Percentiles rank a stretch among this genome's conserved stretches.
phyloP scores from a whole-genome alignment of 2,797 vertebrate genomes.

The Diceros bicornis region DNA sequence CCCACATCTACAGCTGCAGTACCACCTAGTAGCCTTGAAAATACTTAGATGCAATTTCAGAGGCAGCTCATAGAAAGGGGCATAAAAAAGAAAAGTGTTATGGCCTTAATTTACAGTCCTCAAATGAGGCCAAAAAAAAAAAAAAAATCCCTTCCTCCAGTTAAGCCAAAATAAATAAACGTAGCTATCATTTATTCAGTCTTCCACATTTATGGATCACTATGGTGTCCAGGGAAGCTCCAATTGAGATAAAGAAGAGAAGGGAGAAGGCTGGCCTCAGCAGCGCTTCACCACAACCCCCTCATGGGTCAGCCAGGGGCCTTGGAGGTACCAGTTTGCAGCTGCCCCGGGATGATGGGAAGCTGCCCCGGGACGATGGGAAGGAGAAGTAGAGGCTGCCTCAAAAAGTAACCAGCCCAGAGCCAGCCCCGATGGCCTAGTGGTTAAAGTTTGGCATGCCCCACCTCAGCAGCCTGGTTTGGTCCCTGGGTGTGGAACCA shows the following conservation, averaged over 20 bases:
- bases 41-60: conserved; percentile 40
- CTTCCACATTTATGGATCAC: not conserved
- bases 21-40: not conserved
- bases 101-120: not conserved
- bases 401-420: too few relatives aligned
- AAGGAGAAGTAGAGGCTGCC: too few relatives aligned
- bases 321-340: not conserved
- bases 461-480: too few relatives aligned
- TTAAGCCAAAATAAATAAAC: not conserved
- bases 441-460: too few relatives aligned
- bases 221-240: not conserved
- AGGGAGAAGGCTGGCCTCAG: not conserved
- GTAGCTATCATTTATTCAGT: not conserved
- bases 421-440: too few relatives aligned
- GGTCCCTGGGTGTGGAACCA: too few relatives aligned
- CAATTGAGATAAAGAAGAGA: not conserved
- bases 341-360: not conserved
- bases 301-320: rapidly evolving
- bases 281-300: not conserved
- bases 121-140: not conserved
- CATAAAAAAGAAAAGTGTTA: not conserved
- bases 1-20: not conserved
- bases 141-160: not conserved
- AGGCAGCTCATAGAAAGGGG: not conserved
- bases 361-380: too few relatives aligned